A percentile compares a stretch with the other conserved stretches of the same genome.
Evolutionary conservation across 2,888 invertebrate species (phyloP).

Genomic region (Drosophila subquinaria): DNA sequence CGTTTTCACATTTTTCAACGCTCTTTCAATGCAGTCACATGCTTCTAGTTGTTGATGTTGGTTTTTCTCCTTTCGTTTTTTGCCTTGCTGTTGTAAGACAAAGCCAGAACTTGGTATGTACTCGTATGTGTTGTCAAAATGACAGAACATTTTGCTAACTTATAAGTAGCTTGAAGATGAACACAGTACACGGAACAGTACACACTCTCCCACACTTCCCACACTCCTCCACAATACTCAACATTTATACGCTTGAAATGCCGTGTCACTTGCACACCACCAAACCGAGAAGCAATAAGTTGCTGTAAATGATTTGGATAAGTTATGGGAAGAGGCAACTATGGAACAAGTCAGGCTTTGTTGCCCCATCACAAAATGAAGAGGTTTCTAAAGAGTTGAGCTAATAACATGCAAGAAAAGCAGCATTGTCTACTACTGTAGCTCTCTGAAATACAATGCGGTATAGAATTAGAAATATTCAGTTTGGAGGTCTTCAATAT

Average conservation of each 20-base stretch:
- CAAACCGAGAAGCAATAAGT: slow-evolving; percentile 20
- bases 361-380: slow-evolving; percentile 2
- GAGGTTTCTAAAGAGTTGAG: slow-evolving; percentile 2
- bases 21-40: slow-evolving; percentile 43
- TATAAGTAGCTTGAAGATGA: slow-evolving; percentile 66
- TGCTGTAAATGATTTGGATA: slow-evolving; percentile 27
- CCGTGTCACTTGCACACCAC: slow-evolving; percentile 70
- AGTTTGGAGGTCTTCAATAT: neutral
- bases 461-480: neutral
- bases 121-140: slow-evolving; percentile 64
- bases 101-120: slow-evolving; percentile 46
- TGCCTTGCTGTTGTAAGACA: slow-evolving; percentile 47
- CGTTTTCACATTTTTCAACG: slow-evolving; percentile 51
- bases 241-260: slow-evolving; percentile 53
- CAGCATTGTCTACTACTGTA: neutral
- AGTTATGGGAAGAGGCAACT: slow-evolving; percentile 18
- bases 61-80: slow-evolving; percentile 28
- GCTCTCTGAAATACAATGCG: neutral
- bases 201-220: slow-evolving; percentile 4
- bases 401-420: neutral
- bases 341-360: slow-evolving; percentile 13
- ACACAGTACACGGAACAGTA: slow-evolving; percentile 13
- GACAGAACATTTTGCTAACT: slow-evolving; percentile 72
- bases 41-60: slow-evolving; percentile 49
- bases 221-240: neutral